Base-by-base conservation (phyloP, 2,888 invertebrate species). In the Cynaeus angustus region DNA sequence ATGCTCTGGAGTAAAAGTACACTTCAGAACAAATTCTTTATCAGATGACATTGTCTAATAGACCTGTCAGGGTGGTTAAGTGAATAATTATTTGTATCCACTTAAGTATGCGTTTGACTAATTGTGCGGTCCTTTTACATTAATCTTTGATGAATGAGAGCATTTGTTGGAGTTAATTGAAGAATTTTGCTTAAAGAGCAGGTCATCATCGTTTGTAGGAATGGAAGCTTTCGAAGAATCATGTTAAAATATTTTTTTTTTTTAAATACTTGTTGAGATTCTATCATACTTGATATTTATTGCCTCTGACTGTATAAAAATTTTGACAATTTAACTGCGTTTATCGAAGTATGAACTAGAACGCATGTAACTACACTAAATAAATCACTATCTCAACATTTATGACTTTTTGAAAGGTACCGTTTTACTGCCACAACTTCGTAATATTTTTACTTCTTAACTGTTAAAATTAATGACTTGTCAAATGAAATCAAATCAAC, bases 1-100 rank as follows among this genome's bases (percentile, higher is more conserved):
- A 59, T 26, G 48, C 37, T 30, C 61, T n/a, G 48, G 30, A 55
- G 65, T 33, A 55, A 64, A 64, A 53, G 65, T 55, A 45, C 26
- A 28, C 43, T 53, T 45, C 14, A 62, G 62, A 55, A 65, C 38
- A 38, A 56, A 45, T 66, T 67, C 67, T 58, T 67, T 67, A 67
- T 59, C 67, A 56, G 67, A 67, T 67, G 67, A 67, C 67, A 67
- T 67, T 67, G 67, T 67, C 67, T 67, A 67, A 67, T 67, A 50
- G 67, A 38, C 52, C 59, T 67, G 67, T 59, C 67, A 67, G 38
- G 13, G 46, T 30, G 10, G 48, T 48, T 66, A 66, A 66, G 66
- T 66, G 66, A 66, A 56, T 66, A 66, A 66, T 66, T 66, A 66
- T 66, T 66, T 52, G 62, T 64, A 53, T 5, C 41, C 53, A 64